Percentiles rank a stretch among this genome's conserved stretches.
phyloP scores from a whole-genome alignment of 2,113 vertebrate species.

The Ia io region DNA sequence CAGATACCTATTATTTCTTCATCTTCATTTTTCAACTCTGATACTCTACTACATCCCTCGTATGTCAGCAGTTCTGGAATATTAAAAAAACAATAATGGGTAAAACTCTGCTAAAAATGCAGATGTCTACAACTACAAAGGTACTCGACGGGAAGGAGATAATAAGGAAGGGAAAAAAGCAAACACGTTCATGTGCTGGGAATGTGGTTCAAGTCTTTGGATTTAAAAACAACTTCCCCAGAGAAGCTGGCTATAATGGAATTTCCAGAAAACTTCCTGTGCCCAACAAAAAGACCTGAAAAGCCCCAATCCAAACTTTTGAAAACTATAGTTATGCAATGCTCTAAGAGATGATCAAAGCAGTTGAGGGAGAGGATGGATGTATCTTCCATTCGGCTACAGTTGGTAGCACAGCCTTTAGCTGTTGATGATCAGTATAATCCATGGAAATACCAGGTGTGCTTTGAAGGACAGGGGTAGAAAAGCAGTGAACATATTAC shows the following conservation, averaged over 20 bases:
- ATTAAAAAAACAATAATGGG: constrained; percentile 58
- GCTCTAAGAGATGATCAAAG: constrained; percentile 62
- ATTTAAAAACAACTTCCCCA: constrained; percentile 65
- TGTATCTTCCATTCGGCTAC: constrained; percentile 50
- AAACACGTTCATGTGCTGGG: constrained; percentile 63
- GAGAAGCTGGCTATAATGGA: constrained; percentile 73
- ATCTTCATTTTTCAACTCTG: constrained; percentile 78
- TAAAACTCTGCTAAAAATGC: constrained; percentile 76
- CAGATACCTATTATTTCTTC: constrained; percentile 77
- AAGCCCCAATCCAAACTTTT: constrained; percentile 69
- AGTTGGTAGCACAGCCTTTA: constrained; percentile 40
- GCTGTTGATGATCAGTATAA: constrained; percentile 67
- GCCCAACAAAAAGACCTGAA: constrained; percentile 60
- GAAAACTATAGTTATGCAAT: constrained; percentile 69
- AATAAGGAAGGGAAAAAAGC: constrained; percentile 29
- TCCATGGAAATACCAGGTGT: constrained; percentile 71
- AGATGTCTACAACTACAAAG: constrained; percentile 71
- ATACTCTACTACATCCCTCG: constrained; percentile 69
- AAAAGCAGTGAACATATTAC: constrained; percentile 54
- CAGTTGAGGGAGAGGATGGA: constrained; percentile 36
- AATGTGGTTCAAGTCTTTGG: constrained; percentile 82
- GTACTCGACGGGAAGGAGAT: constrained; percentile 26
- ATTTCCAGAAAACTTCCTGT: constrained; percentile 61
- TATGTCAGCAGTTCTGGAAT: constrained; percentile 69
- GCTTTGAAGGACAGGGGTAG: constrained; percentile 48